phyloP scores from a whole-genome alignment of 2,888 invertebrate genomes.

The Stenichneumon culpator region DNA sequence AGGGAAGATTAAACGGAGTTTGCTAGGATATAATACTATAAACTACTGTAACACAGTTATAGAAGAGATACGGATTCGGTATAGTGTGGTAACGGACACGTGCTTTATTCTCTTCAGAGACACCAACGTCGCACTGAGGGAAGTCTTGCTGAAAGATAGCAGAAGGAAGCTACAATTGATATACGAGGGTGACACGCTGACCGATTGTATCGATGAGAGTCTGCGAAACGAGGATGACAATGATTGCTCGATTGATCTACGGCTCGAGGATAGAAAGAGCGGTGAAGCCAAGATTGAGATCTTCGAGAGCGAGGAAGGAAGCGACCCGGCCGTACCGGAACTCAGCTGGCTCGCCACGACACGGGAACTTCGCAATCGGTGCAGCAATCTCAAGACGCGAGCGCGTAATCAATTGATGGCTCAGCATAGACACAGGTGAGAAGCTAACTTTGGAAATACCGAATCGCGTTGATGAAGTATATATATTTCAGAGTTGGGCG shows the following conservation, averaged over 20 bases:
- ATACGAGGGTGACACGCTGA: constrained; percentile 79
- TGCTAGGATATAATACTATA: neutral
- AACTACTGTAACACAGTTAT: neutral
- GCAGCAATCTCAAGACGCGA: constrained; percentile 72
- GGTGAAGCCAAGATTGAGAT: constrained; percentile 70
- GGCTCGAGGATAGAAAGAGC: neutral
- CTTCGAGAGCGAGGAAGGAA: constrained; percentile 67
- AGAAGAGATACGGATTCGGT: neutral
- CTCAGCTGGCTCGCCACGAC: constrained; percentile 78
- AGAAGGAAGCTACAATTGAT: constrained; percentile 79
- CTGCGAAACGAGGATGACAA: constrained; percentile 54
- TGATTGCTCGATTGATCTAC: constrained; percentile 49
- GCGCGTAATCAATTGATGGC: constrained; percentile 66
- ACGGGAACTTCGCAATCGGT: constrained; percentile 76
- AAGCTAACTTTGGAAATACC: neutral
- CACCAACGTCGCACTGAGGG: constrained; percentile 78
- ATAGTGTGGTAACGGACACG: neutral
- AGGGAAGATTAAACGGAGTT: constrained; percentile 30
- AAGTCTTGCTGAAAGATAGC: constrained; percentile 77
- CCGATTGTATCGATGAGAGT: constrained; percentile 79
- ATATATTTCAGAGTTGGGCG: no score
- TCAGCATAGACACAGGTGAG: constrained; percentile 71
- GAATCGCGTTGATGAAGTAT: neutral
- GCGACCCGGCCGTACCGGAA: constrained; percentile 68
- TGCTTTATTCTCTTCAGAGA: constrained; percentile 71